Evolutionary conservation across 2,797 vertebrate species (phyloP).

Genomic region (Neosilurus hyrtlii): DNA sequence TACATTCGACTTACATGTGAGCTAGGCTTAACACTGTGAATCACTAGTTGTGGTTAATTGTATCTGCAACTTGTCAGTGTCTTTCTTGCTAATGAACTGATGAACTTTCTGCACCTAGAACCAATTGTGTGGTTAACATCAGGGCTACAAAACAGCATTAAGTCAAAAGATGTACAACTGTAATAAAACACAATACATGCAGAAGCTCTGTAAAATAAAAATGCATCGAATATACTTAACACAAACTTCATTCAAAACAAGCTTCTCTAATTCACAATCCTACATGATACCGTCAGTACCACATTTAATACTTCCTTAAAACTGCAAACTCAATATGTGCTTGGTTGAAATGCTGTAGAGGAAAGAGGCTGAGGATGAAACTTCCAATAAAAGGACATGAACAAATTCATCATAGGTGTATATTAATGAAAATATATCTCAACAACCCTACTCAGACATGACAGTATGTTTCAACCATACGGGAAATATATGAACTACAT

Average conservation of each 20-base stretch:
- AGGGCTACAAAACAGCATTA: neutral
- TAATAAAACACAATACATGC: constrained; percentile 3
- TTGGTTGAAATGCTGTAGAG: neutral
- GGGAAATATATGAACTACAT: constrained; percentile 45
- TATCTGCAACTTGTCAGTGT: neutral
- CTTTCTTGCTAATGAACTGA: neutral
- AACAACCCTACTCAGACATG: constrained; percentile 39
- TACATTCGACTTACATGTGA: no score
- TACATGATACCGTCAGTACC: neutral
- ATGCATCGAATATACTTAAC: neutral
- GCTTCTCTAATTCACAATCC: neutral
- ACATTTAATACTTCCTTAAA: neutral
- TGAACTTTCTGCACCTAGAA: neutral
- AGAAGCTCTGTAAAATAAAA: constrained; percentile 19
- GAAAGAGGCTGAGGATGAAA: neutral
- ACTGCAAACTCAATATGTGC: neutral
- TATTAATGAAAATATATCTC: constrained; percentile 16
- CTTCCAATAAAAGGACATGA: neutral
- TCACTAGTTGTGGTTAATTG: neutral
- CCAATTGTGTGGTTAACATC: neutral
- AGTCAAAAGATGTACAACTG: neutral
- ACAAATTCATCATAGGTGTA: constrained; percentile 32
- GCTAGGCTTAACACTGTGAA: neutral
- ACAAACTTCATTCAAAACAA: neutral
- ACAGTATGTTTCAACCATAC: constrained; percentile 36